Evolutionary conservation across 2,888 invertebrate genomes (phyloP).

Genomic region (Cactoblastis cactorum): DNA sequence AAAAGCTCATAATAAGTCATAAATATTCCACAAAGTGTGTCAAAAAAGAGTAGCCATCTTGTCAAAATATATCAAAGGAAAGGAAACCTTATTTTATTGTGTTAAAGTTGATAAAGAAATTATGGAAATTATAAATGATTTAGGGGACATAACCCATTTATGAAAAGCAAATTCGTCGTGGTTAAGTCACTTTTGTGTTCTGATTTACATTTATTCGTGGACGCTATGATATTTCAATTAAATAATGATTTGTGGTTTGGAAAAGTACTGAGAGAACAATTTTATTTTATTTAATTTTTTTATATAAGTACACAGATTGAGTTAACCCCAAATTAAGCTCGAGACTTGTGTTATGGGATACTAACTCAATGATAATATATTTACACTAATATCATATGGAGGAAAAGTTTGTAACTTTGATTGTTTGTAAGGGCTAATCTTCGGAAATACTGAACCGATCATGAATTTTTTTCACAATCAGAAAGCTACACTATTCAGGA

Average conservation of each 20-base stretch:
- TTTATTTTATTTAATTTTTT: neutral
- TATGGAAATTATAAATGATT: conserved; percentile 23
- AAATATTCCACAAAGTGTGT: conserved; percentile 63
- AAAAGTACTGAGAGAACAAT: neutral
- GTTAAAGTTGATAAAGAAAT: neutral
- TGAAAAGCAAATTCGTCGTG: conserved; percentile 27
- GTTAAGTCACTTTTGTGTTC: conserved; percentile 27
- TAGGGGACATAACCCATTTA: conserved; percentile 11
- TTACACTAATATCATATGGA: no score
- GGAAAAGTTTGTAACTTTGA: no score
- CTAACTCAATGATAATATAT: no score
- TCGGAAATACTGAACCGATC: no score
- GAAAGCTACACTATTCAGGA: no score
- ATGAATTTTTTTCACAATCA: no score
- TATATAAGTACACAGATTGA: no score
- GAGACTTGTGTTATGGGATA: no score
- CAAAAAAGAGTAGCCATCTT: conserved; percentile 46
- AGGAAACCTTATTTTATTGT: conserved; percentile 18
- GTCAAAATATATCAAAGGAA: conserved; percentile 30
- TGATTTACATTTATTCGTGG: conserved; percentile 19
- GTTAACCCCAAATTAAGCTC: neutral
- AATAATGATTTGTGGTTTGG: neutral
- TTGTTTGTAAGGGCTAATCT: no score
- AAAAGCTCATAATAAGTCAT: conserved; percentile 51
- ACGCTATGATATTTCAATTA: conserved; percentile 30